Percentiles rank a stretch among this genome's conserved stretches.
These are phyloP conservation scores for Nipponacmea schrenckii DNA, from an alignment of 2,888 invertebrate species.

Conservation along the genomic window DNA sequence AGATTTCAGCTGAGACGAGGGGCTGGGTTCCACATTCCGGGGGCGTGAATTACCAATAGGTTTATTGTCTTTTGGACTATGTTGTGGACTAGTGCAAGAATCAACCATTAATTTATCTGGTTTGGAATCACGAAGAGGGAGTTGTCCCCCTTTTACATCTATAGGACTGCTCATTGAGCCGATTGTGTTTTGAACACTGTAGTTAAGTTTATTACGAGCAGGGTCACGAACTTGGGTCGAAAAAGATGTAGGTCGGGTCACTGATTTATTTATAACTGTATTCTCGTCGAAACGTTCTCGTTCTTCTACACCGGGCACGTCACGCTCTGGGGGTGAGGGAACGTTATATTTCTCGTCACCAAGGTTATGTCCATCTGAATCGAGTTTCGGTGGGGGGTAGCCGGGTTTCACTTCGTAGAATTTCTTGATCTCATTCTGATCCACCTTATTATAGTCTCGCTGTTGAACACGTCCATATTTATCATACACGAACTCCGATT, in stretches of 20 bases:
- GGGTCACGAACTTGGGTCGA: background rate
- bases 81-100: conserved; percentile 24
- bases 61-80: conserved; percentile 19
- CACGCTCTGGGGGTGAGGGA: conserved; percentile 79
- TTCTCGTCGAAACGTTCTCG: conserved; percentile 41
- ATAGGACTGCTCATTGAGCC: conserved; percentile 40
- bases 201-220: background rate
- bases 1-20: conserved; percentile 16
- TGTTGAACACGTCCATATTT: conserved; percentile 31
- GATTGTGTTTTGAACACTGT: conserved; percentile 27
- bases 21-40: background rate
- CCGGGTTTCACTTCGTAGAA: conserved; percentile 55
- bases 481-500: conserved; percentile 42
- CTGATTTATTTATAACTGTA: background rate
- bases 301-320: conserved; percentile 59
- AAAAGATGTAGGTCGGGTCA: conserved; percentile 9
- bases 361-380: conserved; percentile 73
- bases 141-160: conserved; percentile 24
- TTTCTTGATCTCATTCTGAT: conserved; percentile 42
- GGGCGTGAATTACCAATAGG: background rate
- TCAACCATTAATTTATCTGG: conserved; percentile 18
- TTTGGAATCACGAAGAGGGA: background rate
- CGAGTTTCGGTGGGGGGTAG: conserved; percentile 69
- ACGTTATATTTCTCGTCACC: conserved; percentile 77
- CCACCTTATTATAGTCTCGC: conserved; percentile 33